phyloP scores from a whole-genome alignment of 2,797 vertebrate species.

The Sus cebifrons region DNA sequence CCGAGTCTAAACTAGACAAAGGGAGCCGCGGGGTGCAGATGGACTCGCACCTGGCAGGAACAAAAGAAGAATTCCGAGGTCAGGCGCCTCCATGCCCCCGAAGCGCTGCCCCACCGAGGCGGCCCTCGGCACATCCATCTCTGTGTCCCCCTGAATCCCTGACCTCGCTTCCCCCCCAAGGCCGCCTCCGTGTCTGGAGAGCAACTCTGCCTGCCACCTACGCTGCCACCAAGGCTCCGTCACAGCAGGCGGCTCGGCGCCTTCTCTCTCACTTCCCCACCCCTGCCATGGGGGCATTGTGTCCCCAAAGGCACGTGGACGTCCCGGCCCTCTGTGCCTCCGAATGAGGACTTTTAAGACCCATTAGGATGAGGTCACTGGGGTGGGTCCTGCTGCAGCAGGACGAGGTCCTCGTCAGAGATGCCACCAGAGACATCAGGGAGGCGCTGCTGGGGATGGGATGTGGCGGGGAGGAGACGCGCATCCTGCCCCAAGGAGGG shows the following conservation, averaged over 20 bases:
- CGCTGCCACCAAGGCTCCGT: too few relatives aligned
- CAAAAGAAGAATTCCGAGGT: background rate
- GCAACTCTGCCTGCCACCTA: too few relatives aligned
- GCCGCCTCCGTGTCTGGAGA: background rate
- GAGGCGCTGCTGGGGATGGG: background rate
- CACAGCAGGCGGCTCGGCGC: background rate
- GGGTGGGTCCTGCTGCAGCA: background rate
- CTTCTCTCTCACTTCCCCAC: too few relatives aligned
- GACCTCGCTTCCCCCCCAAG: background rate
- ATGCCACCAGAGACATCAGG: background rate
- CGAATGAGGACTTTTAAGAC: background rate
- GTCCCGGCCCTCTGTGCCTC: background rate
- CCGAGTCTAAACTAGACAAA: background rate
- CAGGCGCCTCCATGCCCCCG: background rate
- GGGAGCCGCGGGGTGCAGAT: background rate
- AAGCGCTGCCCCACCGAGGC: background rate
- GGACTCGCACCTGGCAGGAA: background rate
- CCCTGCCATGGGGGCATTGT: background rate
- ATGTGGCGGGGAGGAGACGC: too few relatives aligned
- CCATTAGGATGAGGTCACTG: background rate
- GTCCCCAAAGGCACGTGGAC: background rate
- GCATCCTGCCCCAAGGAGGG: too few relatives aligned
- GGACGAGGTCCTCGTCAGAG: background rate
- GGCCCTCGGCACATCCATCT: too few relatives aligned
- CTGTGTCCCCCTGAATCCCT: background rate